These are phyloP conservation scores for Vesta saturnalis DNA, from an alignment of 2,888 invertebrate species.

Conservation along the genomic window DNA sequence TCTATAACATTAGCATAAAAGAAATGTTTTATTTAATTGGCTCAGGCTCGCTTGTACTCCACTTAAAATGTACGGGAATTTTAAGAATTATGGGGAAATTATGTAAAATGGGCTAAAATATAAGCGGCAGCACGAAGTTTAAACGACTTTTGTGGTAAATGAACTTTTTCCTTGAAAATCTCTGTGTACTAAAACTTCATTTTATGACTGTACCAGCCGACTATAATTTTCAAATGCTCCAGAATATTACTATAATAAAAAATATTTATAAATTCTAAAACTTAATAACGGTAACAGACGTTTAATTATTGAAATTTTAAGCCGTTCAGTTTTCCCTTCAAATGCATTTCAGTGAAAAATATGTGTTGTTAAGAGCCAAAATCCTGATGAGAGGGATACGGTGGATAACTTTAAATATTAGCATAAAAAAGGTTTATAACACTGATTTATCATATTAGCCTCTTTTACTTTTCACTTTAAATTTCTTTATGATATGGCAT, in stretches of 20 bases:
- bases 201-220: constrained; percentile 24
- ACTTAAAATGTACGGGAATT: constrained; percentile 30
- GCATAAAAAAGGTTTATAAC: constrained; percentile 16
- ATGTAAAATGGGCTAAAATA: constrained; percentile 39
- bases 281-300: constrained; percentile 4
- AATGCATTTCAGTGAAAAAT: constrained; percentile 28
- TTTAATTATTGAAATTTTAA: constrained; percentile 11
- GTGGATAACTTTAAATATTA: constrained; percentile 26
- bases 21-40: constrained; percentile 63
- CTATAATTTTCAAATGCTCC: constrained; percentile 17
- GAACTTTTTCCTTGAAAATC: constrained; percentile 33
- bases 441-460: constrained; percentile 22
- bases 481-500: not conserved
- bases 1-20: constrained; percentile 62
- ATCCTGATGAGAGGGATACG: constrained; percentile 19
- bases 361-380: constrained; percentile 28
- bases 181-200: constrained; percentile 22
- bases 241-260: constrained; percentile 25
- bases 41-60: constrained; percentile 35
- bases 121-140: constrained; percentile 33
- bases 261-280: constrained; percentile 17
- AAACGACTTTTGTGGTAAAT: constrained; percentile 34
- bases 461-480: not conserved
- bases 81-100: constrained; percentile 43
- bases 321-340: constrained; percentile 20